Percentiles rank a stretch among this genome's conserved stretches.
Conservation (phyloP, 2,888 invertebrate genomes). For the Acronicta leporina region DNA sequence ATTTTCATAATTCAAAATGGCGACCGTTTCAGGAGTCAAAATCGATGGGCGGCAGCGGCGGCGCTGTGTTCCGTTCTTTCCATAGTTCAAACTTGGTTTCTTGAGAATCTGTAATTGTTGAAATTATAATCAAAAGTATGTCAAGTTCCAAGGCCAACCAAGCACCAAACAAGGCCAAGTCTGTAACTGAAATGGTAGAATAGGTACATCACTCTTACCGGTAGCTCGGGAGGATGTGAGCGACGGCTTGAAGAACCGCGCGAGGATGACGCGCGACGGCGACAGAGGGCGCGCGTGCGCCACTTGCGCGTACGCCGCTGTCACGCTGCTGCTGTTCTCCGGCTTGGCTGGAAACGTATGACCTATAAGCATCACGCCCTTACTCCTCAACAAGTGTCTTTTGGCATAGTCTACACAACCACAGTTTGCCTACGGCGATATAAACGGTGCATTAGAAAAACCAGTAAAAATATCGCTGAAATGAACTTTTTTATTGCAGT, state of each 20-base stretch:
- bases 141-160: background rate
- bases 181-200: too few relatives aligned
- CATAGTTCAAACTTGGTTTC: constrained; percentile 69
- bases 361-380: background rate
- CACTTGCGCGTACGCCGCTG: constrained; percentile 13
- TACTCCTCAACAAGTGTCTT: too few relatives aligned
- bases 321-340: background rate
- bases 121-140: background rate
- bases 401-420: too few relatives aligned
- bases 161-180: too few relatives aligned
- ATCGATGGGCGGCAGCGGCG: constrained; percentile 73
- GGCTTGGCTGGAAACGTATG: constrained; percentile 5
- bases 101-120: constrained; percentile 68
- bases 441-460: too few relatives aligned
- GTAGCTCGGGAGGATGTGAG: constrained; percentile 66
- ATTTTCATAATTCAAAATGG: constrained; percentile 11
- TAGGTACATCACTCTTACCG: constrained; percentile 54
- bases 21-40: constrained; percentile 57
- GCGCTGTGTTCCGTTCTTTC: constrained; percentile 66
- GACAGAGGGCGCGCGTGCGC: constrained; percentile 57
- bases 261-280: constrained; percentile 70
- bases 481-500: too few relatives aligned
- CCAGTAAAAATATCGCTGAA: too few relatives aligned
- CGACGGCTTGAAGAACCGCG: constrained; percentile 66
- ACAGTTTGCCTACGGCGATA: too few relatives aligned